Percentiles rank a stretch among this genome's conserved stretches.
phyloP scores from a whole-genome alignment of 2,888 invertebrate genomes.

The Habroteleia sp. region DNA sequence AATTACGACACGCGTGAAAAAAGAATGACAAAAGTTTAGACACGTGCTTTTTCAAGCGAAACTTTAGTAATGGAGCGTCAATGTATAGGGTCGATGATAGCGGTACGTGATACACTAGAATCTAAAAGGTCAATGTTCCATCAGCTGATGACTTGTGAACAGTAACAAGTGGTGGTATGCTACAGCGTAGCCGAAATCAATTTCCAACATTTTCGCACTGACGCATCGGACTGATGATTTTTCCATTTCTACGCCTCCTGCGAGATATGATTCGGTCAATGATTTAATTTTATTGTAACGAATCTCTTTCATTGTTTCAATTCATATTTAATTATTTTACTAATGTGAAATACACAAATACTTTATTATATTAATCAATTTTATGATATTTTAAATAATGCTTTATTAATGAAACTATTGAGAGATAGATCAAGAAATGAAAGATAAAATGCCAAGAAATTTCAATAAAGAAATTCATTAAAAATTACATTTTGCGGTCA shows the following conservation, averaged over 20 bases:
- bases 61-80: conserved; percentile 52
- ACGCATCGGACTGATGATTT: conserved; percentile 55
- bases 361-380: too few relatives aligned
- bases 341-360: too few relatives aligned
- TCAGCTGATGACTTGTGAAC: conserved; percentile 62
- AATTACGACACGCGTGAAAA: conserved; percentile 47
- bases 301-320: too few relatives aligned
- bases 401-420: too few relatives aligned
- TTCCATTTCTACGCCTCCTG: conserved; percentile 41
- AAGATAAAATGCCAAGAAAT: too few relatives aligned
- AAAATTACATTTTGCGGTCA: too few relatives aligned
- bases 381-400: too few relatives aligned
- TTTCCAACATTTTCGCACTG: conserved; percentile 59
- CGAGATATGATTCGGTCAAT: conserved; percentile 44
- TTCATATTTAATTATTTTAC: too few relatives aligned
- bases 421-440: too few relatives aligned
- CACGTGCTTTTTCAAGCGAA: conserved; percentile 55
- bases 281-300: conserved; percentile 51
- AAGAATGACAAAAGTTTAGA: conserved; percentile 53
- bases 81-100: conserved; percentile 54
- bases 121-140: conserved; percentile 62
- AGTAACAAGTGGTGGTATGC: conserved; percentile 61
- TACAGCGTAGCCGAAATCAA: conserved; percentile 56
- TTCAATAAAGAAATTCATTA: too few relatives aligned
- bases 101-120: conserved; percentile 60